These are phyloP conservation scores for Ranitomeya variabilis DNA, from an alignment of 2,113 vertebrate species.

Conservation along the genomic window DNA sequence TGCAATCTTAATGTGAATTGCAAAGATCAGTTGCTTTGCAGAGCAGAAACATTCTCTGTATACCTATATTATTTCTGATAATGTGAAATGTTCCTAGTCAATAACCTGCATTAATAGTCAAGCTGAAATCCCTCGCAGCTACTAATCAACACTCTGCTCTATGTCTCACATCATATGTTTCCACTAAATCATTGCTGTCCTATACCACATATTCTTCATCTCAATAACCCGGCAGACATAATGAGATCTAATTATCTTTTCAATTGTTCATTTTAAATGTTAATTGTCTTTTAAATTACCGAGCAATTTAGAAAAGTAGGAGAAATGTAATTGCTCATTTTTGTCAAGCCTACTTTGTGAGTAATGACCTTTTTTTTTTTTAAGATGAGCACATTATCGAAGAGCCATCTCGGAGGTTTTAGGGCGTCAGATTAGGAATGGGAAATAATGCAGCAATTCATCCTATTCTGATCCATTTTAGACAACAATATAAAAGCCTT, in stretches of 20 bases:
- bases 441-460: constrained; percentile 11
- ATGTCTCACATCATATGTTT: constrained; percentile 52
- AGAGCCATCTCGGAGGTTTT: background rate
- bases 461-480: constrained; percentile 29
- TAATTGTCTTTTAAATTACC: constrained; percentile 66
- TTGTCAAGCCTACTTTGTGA: constrained; percentile 58
- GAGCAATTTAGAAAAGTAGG: constrained; percentile 66
- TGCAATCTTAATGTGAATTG: background rate
- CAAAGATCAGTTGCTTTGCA: constrained; percentile 1
- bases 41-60: background rate
- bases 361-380: constrained; percentile 54
- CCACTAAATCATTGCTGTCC: constrained; percentile 50
- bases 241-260: constrained; percentile 68
- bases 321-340: constrained; percentile 63
- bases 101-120: constrained; percentile 37
- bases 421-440: constrained; percentile 9
- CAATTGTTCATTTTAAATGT: constrained; percentile 66
- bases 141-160: constrained; percentile 29
- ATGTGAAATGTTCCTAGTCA: constrained; percentile 23
- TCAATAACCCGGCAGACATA: constrained; percentile 62
- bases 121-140: background rate
- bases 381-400: constrained; percentile 51
- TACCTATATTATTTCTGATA: constrained; percentile 29
- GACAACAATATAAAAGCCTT: constrained; percentile 18
- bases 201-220: constrained; percentile 58